Evolutionary conservation across 2,797 vertebrate species (phyloP).

Genomic region (Pipistrellus kuhlii): DNA sequence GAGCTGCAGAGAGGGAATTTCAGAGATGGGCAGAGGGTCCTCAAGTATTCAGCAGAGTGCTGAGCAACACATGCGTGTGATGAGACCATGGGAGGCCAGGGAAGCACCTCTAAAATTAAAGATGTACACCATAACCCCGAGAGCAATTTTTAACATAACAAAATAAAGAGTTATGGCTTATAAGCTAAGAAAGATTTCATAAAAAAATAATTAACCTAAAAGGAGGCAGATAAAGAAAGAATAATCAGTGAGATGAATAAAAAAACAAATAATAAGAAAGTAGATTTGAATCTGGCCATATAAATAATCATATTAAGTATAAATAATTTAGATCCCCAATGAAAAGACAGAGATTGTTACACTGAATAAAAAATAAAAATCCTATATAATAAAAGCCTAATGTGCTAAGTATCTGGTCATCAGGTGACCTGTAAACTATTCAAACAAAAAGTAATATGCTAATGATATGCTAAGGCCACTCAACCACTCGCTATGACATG

Average conservation of each 20-base stretch:
- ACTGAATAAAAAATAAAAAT: neutral
- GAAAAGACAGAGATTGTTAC: neutral
- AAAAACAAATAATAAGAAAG: neutral
- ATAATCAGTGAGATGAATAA: neutral
- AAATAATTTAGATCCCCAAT: neutral
- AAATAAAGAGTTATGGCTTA: neutral
- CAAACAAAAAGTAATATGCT: too few relatives aligned
- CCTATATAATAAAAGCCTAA: too few relatives aligned
- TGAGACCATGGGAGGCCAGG: neutral
- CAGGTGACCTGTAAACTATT: too few relatives aligned
- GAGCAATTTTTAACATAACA: neutral
- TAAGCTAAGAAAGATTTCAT: neutral
- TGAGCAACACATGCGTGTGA: neutral
- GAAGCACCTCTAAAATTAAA: neutral
- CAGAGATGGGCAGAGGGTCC: neutral
- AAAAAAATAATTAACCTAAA: neutral
- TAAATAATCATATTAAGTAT: neutral
- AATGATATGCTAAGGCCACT: too few relatives aligned
- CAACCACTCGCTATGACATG: too few relatives aligned
- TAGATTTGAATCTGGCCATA: conserved; percentile 16
- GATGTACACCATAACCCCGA: neutral
- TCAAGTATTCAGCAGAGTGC: neutral
- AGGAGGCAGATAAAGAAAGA: neutral
- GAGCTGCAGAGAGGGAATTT: neutral
- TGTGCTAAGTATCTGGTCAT: too few relatives aligned